These are phyloP conservation scores for Hylaeus anthracinus DNA, from an alignment of 1,140 invertebrate species.

Conservation along the genomic window DNA sequence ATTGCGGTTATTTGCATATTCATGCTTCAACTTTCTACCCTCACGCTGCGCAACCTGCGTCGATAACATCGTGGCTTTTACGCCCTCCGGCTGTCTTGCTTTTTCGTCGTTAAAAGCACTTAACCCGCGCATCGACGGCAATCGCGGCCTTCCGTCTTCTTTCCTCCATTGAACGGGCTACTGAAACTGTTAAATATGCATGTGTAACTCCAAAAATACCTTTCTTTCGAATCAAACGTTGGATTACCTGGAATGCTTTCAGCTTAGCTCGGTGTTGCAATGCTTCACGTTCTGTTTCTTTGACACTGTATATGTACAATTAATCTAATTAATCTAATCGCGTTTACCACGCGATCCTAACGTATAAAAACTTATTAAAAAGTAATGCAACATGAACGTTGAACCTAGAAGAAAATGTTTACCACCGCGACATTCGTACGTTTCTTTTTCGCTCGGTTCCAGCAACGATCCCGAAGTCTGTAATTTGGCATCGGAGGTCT, in stretches of 20 bases:
- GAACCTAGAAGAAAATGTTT: no score
- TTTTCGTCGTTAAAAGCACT: conserved; percentile 64
- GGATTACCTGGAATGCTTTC: conserved; percentile 4
- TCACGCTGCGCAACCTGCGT: conserved; percentile 57
- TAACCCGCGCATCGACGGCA: conserved; percentile 60
- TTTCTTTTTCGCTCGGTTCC: no score
- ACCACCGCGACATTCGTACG: no score
- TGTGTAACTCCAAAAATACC: conserved; percentile 10
- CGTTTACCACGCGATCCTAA: no score
- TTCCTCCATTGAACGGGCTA: conserved; percentile 26
- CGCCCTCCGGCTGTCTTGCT: conserved; percentile 49
- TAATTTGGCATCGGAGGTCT: conserved; percentile 46
- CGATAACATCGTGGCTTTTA: conserved; percentile 66
- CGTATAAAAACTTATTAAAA: no score
- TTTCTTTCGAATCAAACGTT: background rate
- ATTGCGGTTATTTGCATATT: conserved; percentile 68
- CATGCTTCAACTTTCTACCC: conserved; percentile 62
- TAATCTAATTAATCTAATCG: no score
- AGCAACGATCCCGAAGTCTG: conserved; percentile 12
- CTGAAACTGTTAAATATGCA: conserved; percentile 51
- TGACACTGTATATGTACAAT: no score
- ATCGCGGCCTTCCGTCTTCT: conserved; percentile 54
- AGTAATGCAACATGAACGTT: no score
- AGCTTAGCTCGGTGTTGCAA: background rate
- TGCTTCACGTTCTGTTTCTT: no score